Conservation (phyloP, 2,113 vertebrate genomes). For the Pteropus alecto region DNA sequence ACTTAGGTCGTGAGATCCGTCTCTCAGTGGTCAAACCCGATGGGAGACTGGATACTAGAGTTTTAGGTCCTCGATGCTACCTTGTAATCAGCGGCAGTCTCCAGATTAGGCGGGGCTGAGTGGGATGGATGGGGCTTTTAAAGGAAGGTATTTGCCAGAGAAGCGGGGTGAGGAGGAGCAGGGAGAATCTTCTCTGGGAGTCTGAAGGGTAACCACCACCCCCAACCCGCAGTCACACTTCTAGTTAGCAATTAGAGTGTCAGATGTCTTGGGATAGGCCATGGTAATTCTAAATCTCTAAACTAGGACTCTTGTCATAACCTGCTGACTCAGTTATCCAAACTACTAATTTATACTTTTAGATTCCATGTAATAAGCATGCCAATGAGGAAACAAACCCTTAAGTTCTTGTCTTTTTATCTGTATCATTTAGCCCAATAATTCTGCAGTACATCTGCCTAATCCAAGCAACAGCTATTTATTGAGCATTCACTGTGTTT, state of each 20-base stretch:
- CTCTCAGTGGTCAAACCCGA: background rate
- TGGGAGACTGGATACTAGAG: background rate
- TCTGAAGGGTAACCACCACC: background rate
- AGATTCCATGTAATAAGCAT: background rate
- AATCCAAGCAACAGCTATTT: background rate
- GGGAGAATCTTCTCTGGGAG: background rate
- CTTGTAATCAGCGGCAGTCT: background rate
- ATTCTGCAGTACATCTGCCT: background rate
- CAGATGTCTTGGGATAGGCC: background rate
- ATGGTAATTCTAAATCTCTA: background rate
- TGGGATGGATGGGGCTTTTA: background rate
- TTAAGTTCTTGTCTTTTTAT: background rate
- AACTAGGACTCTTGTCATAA: background rate
- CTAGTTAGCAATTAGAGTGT: background rate
- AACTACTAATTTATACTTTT: background rate
- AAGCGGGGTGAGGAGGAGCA: background rate
- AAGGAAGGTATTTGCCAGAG: background rate
- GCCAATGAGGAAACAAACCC: background rate
- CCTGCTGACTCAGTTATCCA: background rate
- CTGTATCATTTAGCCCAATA: background rate
- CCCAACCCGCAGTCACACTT: background rate
- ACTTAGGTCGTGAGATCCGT: background rate
- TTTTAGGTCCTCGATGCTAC: background rate
- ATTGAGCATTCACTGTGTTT: constrained; percentile 10
- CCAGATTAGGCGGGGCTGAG: background rate